phyloP scores from a whole-genome alignment of 2,797 vertebrate genomes.

The Scomberomorus guttatus region DNA sequence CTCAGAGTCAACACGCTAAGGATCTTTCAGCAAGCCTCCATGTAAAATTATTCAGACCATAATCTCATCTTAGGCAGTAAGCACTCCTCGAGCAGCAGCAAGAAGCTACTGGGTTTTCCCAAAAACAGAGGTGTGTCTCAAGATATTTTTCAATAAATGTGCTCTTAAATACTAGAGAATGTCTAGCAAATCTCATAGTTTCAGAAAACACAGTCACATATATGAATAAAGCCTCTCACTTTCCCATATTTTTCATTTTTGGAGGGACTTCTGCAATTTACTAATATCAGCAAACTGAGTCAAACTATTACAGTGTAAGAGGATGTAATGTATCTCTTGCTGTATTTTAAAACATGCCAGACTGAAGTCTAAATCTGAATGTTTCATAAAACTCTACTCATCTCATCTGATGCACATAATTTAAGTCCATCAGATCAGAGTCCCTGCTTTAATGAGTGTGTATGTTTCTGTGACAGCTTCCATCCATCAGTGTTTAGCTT shows the following conservation, averaged over 20 bases:
- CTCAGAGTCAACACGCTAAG: background rate
- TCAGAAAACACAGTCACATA: no score
- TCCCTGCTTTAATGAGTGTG: background rate
- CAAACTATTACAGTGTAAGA: background rate
- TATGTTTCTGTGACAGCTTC: constrained; percentile 14
- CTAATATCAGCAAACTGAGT: background rate
- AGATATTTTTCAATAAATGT: background rate
- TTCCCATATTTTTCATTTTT: background rate
- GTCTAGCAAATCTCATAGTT: no score
- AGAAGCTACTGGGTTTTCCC: constrained; percentile 16
- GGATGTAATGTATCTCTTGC: background rate
- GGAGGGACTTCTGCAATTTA: background rate
- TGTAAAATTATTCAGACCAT: constrained; percentile 30
- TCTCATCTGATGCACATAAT: background rate
- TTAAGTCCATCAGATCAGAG: background rate
- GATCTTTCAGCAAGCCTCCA: constrained; percentile 1
- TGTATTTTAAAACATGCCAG: background rate
- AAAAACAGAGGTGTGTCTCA: constrained; percentile 18
- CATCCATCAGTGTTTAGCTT: constrained; percentile 23
- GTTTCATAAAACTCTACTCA: no score
- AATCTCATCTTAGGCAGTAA: constrained; percentile 25
- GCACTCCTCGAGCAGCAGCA: background rate
- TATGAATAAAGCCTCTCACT: no score
- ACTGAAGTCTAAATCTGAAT: no score
- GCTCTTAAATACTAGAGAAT: background rate